Evolutionary conservation across 1,140 invertebrate genomes (phyloP), one percentile per base, ranked within the genome.

Genomic region (Zophobas atratus): DNA sequence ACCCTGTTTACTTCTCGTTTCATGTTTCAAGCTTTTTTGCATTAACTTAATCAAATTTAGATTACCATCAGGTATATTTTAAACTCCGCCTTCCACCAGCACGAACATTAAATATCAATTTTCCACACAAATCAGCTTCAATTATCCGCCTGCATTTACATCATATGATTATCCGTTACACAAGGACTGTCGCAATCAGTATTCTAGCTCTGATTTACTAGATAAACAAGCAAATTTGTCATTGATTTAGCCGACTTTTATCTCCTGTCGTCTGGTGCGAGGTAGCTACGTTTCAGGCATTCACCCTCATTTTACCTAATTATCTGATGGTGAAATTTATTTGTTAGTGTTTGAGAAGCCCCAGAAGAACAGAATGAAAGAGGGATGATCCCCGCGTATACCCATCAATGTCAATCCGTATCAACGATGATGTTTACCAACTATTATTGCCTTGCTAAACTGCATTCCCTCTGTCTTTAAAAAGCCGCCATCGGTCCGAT

Each of bases 361-460:
- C 71, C 71, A 49, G 20, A 34, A 51, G 35, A 8, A 51, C 20
- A 63, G 35, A 73, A 55, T 38, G 32, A 73, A 73, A 56, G 8
- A 43, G 71, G 71, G 39, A 55, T 73, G 49, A 55, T 38, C 51
- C 70, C 71, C 71, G 51, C 48, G 57, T 63, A 8, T 35, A 51
- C 70, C 71, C 49, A 73, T 73, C 71, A 73, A 71, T 70, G 77
- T 79, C 77, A 79, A 33, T 70, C 49, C 33, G 8, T 3, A 79
- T 79, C 77, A 79, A 55, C 60, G 49, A 46, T 71, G 77, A 76
- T 79, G 77, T 79, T 79, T 79, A 67, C 77, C 77, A 67, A 76
- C 77, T 72, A 79, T 79, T 79, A 79, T 79, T 79, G 77, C 77
- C 77, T 79, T 79, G 77, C 77, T 79, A 79, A 79, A 79, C 77